Base-by-base conservation (phyloP, 2,888 invertebrate species). In the Tiliacea citrago region DNA sequence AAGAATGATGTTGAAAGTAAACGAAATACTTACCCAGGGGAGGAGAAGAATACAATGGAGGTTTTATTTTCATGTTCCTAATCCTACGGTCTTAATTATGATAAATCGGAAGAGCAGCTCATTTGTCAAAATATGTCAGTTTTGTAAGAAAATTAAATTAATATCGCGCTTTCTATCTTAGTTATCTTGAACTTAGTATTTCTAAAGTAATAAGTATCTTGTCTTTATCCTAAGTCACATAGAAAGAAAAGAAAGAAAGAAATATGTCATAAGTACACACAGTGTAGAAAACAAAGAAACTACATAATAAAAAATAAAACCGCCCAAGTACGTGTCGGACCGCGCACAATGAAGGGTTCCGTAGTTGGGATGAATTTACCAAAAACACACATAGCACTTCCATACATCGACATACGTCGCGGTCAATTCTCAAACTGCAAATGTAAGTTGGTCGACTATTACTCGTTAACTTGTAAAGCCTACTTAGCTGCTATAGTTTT, bases 61-160 rank as follows among this genome's bases (percentile, higher is more conserved):
- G 35, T 68, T 68, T 39, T 68, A 65, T 79, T 68, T 66, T 45
- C 2, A 35, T 24, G 53, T n/a, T 13, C 21, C 10, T 51, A 49
- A 68, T 60, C 51, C 29, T 21, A 24, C 16, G 7, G 18, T 21
- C 10, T n/a, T 51, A 51, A 58, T 29, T 55, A n/a, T 24, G 53
- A 62, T 45, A 42, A 49, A 81, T 65, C 21, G 57, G 21, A 67
- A 16, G 10, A 24, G 39, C 49, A 45, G 29, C n/a, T 61, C 39
- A 45, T 77, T 79, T 66, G 60, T 72, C 51, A 67, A 62, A 78
- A 65, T 2, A 51, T 67, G 21, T 53, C 51, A 42, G 61, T 45
- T 45, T 45, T 58, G 29, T 60, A 53, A 68, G 60, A 42, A 21
- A 74, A 73, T 18, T 42, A 58, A 42, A 49, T 72, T 39, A 42